Conservation (phyloP, 2,797 vertebrate genomes). For the Lates japonicus region DNA sequence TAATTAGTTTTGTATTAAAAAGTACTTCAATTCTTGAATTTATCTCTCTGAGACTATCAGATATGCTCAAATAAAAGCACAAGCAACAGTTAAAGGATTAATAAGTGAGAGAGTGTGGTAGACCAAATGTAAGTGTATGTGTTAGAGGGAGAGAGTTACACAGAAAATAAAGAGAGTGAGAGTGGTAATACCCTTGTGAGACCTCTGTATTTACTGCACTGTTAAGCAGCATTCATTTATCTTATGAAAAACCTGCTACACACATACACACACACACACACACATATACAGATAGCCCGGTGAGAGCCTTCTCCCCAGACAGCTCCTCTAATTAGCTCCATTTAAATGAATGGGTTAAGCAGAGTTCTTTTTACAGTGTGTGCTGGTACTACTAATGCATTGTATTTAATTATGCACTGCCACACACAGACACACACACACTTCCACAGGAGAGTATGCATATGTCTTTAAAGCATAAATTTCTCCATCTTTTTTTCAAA, state of each 20-base stretch:
- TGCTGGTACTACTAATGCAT: constrained; percentile 48
- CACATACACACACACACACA: constrained; percentile 29
- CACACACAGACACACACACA: constrained; percentile 44
- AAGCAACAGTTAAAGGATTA: constrained; percentile 45
- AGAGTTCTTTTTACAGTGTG: constrained; percentile 54
- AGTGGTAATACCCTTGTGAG: constrained; percentile 68
- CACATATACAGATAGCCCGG: constrained; percentile 44
- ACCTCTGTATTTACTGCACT: constrained; percentile 74
- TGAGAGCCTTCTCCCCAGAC: constrained; percentile 58
- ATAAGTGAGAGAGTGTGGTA: constrained; percentile 27
- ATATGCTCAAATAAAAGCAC: constrained; percentile 15
- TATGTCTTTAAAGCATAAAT: neutral
- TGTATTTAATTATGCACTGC: constrained; percentile 44
- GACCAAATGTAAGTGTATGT: neutral
- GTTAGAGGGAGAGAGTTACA: constrained; percentile 29
- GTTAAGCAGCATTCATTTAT: constrained; percentile 77
- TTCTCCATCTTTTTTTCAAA: neutral
- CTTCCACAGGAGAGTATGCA: neutral
- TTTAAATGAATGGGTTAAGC: constrained; percentile 72
- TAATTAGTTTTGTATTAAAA: constrained; percentile 30
- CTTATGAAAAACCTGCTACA: constrained; percentile 61
- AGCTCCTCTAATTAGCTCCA: constrained; percentile 71
- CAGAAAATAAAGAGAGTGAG: constrained; percentile 45
- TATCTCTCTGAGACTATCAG: constrained; percentile 21
- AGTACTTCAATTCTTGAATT: constrained; percentile 20